Evolutionary conservation across 2,797 vertebrate genomes (phyloP), one percentile per base, ranked within the genome.

Genomic region (Sardinella longiceps): DNA sequence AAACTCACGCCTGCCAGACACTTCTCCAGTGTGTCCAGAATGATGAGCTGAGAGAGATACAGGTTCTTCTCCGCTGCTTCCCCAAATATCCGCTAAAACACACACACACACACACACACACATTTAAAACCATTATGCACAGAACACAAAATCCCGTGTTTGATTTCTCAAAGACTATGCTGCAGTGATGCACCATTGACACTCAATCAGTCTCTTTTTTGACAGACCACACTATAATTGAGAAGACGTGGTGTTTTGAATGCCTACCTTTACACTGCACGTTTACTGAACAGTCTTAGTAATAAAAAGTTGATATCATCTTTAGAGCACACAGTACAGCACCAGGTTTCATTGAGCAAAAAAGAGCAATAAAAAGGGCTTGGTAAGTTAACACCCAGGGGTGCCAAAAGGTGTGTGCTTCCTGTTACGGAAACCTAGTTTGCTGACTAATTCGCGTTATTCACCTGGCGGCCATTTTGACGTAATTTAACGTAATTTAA

Each of bases 11-110:
- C 98, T 89, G 97, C 98, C 93, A 99, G 95, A 94, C 98, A 99
- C 96, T 99, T 99, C 94, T 99, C 97, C 96, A 99, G 96, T 90
- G 98, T 99, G 96, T 99, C 98, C 95, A 99, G 96, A 94, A 99
- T 99, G 93, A 99, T 99, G 91, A 99, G 96, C 94, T 99, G 98
- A 91, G 98, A 99, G 37, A 99, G n/a, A n/a, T n/a, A n/a, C n/a
- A n/a, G 96, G 94, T 99, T 99, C 96, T 97, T 99, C 96, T 99
- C 98, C 81, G 97, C 97, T 87, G 96, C 91, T 94, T 99, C 98
- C 89, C 98, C 97, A 93, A 98, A 99, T 95, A 99, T 99, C 91
- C 98, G 95, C 98, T 99, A 15, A n/a, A 12, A 30, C n/a, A n/a
- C n/a, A n/a, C n/a, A n/a, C 2, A 23, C 1, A 53, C 10, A 53